phyloP scores from a whole-genome alignment of 1,140 invertebrate genomes.

The Charaxes varanes region DNA sequence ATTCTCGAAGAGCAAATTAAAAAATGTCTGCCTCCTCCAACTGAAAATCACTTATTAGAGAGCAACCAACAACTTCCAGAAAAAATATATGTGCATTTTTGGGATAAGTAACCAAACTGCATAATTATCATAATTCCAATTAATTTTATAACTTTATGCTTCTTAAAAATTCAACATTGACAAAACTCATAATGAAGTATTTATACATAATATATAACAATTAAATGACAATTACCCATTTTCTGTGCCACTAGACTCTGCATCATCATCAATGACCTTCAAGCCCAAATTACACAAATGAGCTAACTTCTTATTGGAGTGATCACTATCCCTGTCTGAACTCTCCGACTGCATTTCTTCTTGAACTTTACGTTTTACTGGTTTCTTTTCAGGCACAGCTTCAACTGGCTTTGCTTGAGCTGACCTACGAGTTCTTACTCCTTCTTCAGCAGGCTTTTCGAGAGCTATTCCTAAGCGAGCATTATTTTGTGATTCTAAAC shows the following conservation, averaged over 20 bases:
- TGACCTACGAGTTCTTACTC: constrained; percentile 48
- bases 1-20: too few relatives aligned
- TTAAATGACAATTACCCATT: constrained; percentile 33
- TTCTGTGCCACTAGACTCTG: constrained; percentile 38
- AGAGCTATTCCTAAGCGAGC: constrained; percentile 49
- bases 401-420: constrained; percentile 24
- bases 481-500: constrained; percentile 75
- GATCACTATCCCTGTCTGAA: constrained; percentile 38
- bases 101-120: too few relatives aligned
- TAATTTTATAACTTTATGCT: too few relatives aligned
- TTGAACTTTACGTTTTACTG: constrained; percentile 28
- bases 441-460: constrained; percentile 48
- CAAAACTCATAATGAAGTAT: too few relatives aligned
- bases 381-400: constrained; percentile 24
- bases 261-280: constrained; percentile 43
- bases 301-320: constrained; percentile 72
- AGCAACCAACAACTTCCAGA: too few relatives aligned
- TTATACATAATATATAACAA: too few relatives aligned
- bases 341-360: constrained; percentile 32
- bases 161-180: too few relatives aligned
- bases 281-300: constrained; percentile 75
- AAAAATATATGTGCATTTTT: too few relatives aligned
- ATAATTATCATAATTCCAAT: too few relatives aligned
- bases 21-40: too few relatives aligned
- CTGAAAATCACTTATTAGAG: too few relatives aligned